phyloP scores from a whole-genome alignment of 23 tunicate genomes.

The Clavelina lepadiformis region DNA sequence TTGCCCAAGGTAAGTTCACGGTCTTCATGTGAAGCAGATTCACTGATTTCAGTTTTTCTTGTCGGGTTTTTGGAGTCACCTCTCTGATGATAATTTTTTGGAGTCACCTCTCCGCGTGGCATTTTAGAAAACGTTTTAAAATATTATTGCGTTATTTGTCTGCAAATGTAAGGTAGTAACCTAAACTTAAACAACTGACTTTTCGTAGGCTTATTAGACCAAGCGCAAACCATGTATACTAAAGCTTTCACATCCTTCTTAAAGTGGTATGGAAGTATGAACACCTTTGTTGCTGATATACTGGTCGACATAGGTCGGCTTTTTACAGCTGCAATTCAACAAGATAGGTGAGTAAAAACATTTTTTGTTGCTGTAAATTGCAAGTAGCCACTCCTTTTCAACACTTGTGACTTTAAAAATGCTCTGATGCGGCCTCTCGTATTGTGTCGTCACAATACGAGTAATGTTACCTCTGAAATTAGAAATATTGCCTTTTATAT shows the following conservation, averaged over 20 bases:
- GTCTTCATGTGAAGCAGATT: not conserved
- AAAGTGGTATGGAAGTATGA: constrained; percentile 63
- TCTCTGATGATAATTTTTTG: too few relatives aligned
- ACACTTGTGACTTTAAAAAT: not conserved
- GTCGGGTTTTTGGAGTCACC: too few relatives aligned
- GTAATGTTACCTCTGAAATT: not conserved
- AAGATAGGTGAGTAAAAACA: constrained; percentile 24
- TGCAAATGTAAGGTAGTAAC: too few relatives aligned
- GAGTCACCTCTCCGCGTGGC: too few relatives aligned
- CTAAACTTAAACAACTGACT: too few relatives aligned
- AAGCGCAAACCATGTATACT: too few relatives aligned
- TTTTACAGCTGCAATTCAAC: constrained; percentile 9
- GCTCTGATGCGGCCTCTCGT: not conserved
- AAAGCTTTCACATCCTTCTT: constrained; percentile 21
- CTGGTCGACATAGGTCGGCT: constrained; percentile 36
- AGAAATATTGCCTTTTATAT: not conserved
- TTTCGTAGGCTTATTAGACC: too few relatives aligned
- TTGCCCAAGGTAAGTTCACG: constrained; percentile 21
- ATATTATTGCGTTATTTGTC: too few relatives aligned
- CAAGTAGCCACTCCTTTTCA: not conserved
- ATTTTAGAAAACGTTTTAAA: too few relatives aligned
- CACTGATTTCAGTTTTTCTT: too few relatives aligned
- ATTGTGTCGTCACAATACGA: too few relatives aligned
- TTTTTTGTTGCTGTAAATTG: not conserved
- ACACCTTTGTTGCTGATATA: constrained; percentile 33